Base-by-base conservation (phyloP, 2,888 invertebrate species). In the Pachymerium ferrugineum region DNA sequence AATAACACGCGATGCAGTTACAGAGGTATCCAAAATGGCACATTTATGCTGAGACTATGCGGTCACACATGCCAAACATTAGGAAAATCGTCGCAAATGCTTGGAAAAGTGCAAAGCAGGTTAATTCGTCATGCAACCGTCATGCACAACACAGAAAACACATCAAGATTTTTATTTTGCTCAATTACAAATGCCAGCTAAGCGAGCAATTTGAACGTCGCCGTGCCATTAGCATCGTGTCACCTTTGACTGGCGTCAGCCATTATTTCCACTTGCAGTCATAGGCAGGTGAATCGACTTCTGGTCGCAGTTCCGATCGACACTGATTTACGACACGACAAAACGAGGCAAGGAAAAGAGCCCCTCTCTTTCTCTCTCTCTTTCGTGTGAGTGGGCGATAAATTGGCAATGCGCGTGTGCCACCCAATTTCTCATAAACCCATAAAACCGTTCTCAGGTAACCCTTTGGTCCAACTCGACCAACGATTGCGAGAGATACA, bases 81-180 rank as follows among this genome's bases (percentile, higher is more conserved):
- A n/a, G n/a, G n/a, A n/a, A n/a, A n/a, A n/a, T n/a, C n/a, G n/a
- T n/a, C n/a, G n/a, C n/a, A n/a, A n/a, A n/a, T n/a, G n/a, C n/a
- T 62, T 12, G n/a, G 62, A 28, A 25, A 38, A 38, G 47, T 22
- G 19, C 47, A 16, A n/a, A n/a, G 22, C 2, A 14, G 62, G 62
- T 62, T 62, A 62, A 62, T 62, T 62, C 62, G 62, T 62, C 62
- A 62, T 62, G 62, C 62, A 62, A 62, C 62, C 62, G 62, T 62
- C 62, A 62, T 62, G n/a, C 28, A 28, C 62, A 28, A 62, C 62
- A 62, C 62, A 62, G 62, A 62, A 62, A 62, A 62, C 62, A 28
- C 62, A 62, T 62, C 62, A 62, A 62, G 62, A 14, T 28, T 19
- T 62, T 62, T 28, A 28, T 62, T 62, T 62, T 62, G 25, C n/a